Evolutionary conservation across 2,888 invertebrate genomes (phyloP).

Genomic region (Xanthorhoe designata): DNA sequence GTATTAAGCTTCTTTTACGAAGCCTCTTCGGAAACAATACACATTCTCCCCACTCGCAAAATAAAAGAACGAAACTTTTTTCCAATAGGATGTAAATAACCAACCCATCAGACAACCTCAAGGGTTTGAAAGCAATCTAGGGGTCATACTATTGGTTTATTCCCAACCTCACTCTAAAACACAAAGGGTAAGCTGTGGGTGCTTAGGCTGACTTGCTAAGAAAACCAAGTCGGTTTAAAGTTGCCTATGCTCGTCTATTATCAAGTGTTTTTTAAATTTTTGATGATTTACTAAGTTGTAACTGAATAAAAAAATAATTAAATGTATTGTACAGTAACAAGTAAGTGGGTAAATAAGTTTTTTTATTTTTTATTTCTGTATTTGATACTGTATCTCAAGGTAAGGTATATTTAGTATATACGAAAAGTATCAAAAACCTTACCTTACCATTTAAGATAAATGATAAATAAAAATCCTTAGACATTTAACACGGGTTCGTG

Average conservation of each 20-base stretch:
- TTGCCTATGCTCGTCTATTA: background rate
- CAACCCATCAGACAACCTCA: slow-evolving; percentile 67
- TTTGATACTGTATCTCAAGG: too few species aligned
- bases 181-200: background rate
- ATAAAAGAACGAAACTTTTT: slow-evolving; percentile 60
- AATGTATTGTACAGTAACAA: too few species aligned
- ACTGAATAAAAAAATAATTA: too few species aligned
- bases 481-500: too few species aligned
- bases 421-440: too few species aligned
- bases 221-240: background rate
- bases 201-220: background rate
- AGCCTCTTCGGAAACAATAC: slow-evolving; percentile 44
- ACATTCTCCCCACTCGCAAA: slow-evolving; percentile 54
- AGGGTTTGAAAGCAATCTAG: slow-evolving; percentile 75
- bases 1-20: slow-evolving; percentile 5
- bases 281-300: too few species aligned
- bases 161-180: slow-evolving; percentile 22
- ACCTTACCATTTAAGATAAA: too few species aligned
- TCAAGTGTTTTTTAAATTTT: background rate
- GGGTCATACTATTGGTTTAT: slow-evolving; percentile 54
- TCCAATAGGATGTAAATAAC: slow-evolving; percentile 72
- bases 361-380: too few species aligned
- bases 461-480: too few species aligned
- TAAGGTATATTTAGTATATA: too few species aligned
- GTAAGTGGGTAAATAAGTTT: too few species aligned